Conservation (phyloP, 2,888 invertebrate genomes). For the Drosophila prolongata region DNA sequence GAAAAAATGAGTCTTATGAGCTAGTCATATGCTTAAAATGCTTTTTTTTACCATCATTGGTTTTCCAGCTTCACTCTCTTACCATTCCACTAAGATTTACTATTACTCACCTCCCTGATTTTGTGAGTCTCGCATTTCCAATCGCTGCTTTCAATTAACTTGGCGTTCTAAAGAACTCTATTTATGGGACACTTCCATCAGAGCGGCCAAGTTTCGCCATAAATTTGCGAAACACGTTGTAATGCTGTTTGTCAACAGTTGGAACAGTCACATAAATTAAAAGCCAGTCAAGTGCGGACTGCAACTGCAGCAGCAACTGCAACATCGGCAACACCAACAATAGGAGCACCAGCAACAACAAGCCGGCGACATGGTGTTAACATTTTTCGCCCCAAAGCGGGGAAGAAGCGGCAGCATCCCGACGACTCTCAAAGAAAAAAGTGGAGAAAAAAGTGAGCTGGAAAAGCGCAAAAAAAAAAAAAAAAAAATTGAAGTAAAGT, state of each 20-base stretch:
- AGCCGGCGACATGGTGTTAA: constrained; percentile 73
- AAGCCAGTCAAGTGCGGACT: constrained; percentile 73
- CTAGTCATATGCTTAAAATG: no score
- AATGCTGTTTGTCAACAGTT: constrained; percentile 80
- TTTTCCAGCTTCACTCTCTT: no score
- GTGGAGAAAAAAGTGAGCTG: constrained; percentile 24
- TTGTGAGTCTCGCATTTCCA: constrained; percentile 27
- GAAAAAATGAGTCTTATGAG: no score
- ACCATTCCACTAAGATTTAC: not conserved
- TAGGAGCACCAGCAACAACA: constrained; percentile 40
- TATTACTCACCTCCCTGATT: constrained; percentile 6
- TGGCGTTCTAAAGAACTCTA: constrained; percentile 46
- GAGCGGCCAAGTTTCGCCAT: constrained; percentile 68
- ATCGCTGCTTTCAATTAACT: constrained; percentile 46
- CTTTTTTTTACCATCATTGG: no score
- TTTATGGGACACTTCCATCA: constrained; percentile 75
- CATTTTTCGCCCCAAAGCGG: constrained; percentile 65
- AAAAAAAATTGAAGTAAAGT: constrained; percentile 51
- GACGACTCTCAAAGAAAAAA: constrained; percentile 54
- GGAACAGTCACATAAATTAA: constrained; percentile 76
- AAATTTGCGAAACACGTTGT: constrained; percentile 78
- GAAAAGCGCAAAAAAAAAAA: constrained; percentile 17
- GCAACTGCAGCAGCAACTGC: constrained; percentile 48
- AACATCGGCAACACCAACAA: constrained; percentile 34
- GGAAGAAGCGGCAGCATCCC: constrained; percentile 28